Conservation (phyloP, 1,140 invertebrate genomes). For the Lordiphosa mommai region DNA sequence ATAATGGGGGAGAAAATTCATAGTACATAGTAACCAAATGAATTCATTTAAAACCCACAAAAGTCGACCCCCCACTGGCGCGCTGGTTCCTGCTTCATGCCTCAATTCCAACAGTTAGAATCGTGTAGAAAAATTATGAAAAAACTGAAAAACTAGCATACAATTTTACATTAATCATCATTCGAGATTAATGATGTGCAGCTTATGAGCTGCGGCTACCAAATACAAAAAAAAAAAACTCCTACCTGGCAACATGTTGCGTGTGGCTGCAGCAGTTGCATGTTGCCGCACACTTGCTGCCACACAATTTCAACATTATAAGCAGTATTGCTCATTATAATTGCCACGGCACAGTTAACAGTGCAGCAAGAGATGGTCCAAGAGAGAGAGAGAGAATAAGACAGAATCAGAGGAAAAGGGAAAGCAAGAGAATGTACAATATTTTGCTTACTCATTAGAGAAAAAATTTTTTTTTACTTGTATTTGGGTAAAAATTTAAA, state of each 20-base stretch:
- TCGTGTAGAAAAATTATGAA: conserved; percentile 37
- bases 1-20: neutral
- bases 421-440: neutral
- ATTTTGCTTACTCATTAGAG: conserved; percentile 8
- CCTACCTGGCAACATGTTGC: conserved; percentile 46
- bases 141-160: conserved; percentile 45
- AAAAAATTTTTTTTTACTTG: neutral
- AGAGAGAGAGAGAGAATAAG: neutral
- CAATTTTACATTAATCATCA: conserved; percentile 60
- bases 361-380: conserved; percentile 9
- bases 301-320: conserved; percentile 53
- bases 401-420: conserved; percentile 7
- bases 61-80: conserved; percentile 3
- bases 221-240: conserved; percentile 20
- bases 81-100: conserved; percentile 26
- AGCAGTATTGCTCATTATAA: conserved; percentile 47
- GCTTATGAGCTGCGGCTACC: conserved; percentile 13
- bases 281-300: conserved; percentile 29
- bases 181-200: conserved; percentile 62
- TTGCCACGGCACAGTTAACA: conserved; percentile 54
- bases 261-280: conserved; percentile 40
- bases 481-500: neutral
- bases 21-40: conserved; percentile 7
- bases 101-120: conserved; percentile 20
- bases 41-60: conserved; percentile 23